phyloP scores from a whole-genome alignment of 2,113 vertebrate species.

The Archilochus colubris region DNA sequence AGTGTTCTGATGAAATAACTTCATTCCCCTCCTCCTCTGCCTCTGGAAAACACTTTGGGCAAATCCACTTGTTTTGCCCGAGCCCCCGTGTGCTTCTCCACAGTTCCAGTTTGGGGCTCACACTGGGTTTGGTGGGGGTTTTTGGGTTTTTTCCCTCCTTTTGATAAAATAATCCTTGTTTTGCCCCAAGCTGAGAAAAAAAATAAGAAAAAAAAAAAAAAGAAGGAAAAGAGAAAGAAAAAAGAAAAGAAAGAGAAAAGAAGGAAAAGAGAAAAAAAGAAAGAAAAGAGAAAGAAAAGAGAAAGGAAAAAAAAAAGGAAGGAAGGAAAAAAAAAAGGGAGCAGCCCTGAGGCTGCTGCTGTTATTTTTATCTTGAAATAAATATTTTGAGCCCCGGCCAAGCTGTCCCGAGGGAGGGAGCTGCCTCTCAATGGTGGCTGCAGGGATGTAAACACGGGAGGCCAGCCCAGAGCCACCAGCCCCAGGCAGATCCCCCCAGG shows the following conservation, averaged over 20 bases:
- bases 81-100: not conserved
- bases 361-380: constrained; percentile 53
- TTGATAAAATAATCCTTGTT: not conserved
- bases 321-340: not conserved
- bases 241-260: no score
- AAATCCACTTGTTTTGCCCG: constrained; percentile 44
- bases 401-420: not conserved
- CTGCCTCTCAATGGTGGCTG: not conserved
- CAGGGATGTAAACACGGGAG: not conserved
- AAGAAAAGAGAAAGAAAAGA: no score
- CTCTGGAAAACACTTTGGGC: constrained; percentile 20
- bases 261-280: no score
- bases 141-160: accelerated
- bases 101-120: accelerated
- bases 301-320: no score
- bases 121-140: not conserved
- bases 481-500: not conserved
- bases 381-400: constrained; percentile 14
- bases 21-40: not conserved
- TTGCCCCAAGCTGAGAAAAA: not conserved
- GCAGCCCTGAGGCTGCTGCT: constrained; percentile 9
- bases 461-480: not conserved
- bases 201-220: not conserved
- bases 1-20: not conserved
- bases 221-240: not conserved